These are phyloP conservation scores for Meteorus colon DNA, from an alignment of 2,888 invertebrate genomes.

Conservation along the genomic window DNA sequence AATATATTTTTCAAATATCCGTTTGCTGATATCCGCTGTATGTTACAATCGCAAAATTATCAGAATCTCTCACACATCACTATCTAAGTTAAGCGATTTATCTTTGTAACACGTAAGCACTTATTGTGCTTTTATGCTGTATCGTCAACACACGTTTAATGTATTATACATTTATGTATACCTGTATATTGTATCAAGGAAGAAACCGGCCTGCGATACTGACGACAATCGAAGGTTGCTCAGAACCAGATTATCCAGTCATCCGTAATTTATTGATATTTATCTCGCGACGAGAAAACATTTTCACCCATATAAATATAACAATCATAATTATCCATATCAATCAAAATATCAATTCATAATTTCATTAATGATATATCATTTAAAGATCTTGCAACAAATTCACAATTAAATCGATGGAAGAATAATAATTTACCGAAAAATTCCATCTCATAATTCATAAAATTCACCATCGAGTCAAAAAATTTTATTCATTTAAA, in stretches of 20 bases:
- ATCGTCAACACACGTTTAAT: slow-evolving; percentile 48
- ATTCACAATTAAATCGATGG: too few species aligned
- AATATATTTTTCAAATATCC: too few species aligned
- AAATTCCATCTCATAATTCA: not conserved
- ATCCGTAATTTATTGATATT: slow-evolving; percentile 31
- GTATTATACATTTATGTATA: slow-evolving; percentile 47
- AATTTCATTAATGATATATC: too few species aligned
- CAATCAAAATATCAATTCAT: too few species aligned
- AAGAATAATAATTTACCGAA: too few species aligned
- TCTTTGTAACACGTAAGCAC: slow-evolving; percentile 67
- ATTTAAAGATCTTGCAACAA: too few species aligned
- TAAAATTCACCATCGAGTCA: not conserved
- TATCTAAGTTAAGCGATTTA: slow-evolving; percentile 61
- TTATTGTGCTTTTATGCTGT: slow-evolving; percentile 63
- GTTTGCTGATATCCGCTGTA: slow-evolving; percentile 25
- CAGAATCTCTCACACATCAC: slow-evolving; percentile 64
- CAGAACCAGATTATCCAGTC: slow-evolving; percentile 34
- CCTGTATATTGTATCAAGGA: slow-evolving; percentile 48
- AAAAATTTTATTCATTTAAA: not conserved
- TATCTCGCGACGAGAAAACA: not conserved
- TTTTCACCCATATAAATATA: not conserved
- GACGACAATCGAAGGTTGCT: slow-evolving; percentile 35
- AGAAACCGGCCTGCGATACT: slow-evolving; percentile 42
- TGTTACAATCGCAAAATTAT: slow-evolving; percentile 51
- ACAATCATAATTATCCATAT: too few species aligned